Percentiles rank a stretch among this genome's conserved stretches.
These are phyloP conservation scores for Aegotheles bennettii DNA, from an alignment of 2,113 vertebrate species.

Conservation along the genomic window DNA sequence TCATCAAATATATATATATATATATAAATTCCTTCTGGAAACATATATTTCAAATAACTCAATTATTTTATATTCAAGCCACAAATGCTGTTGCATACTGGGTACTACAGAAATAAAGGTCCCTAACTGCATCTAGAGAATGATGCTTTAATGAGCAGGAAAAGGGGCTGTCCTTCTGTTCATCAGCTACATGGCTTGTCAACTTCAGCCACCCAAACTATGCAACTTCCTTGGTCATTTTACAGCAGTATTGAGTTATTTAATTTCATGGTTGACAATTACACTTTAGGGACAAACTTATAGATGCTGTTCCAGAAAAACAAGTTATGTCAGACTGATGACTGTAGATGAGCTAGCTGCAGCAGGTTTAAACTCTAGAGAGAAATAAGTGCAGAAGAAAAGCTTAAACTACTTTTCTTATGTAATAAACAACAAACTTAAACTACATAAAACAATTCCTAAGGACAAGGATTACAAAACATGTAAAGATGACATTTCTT, in stretches of 20 bases:
- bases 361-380: not conserved
- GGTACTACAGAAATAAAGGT: not conserved
- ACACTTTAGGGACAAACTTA: not conserved
- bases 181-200: not conserved
- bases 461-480: not conserved
- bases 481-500: not conserved
- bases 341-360: not conserved
- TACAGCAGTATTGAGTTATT: not conserved
- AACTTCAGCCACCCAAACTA: not conserved
- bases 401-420: not conserved
- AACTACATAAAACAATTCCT: not conserved
- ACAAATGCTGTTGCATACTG: not conserved
- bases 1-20: too few relatives aligned
- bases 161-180: not conserved
- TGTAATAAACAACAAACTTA: not conserved
- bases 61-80: not conserved
- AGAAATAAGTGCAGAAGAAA: not conserved
- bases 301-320: not conserved
- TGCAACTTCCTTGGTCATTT: not conserved
- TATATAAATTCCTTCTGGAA: not conserved
- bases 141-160: not conserved
- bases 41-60: not conserved
- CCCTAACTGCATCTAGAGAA: not conserved
- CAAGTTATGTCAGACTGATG: not conserved
- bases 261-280: not conserved